These are phyloP conservation scores for Colossoma macropomum DNA, from an alignment of 2,113 vertebrate species.

Conservation along the genomic window DNA sequence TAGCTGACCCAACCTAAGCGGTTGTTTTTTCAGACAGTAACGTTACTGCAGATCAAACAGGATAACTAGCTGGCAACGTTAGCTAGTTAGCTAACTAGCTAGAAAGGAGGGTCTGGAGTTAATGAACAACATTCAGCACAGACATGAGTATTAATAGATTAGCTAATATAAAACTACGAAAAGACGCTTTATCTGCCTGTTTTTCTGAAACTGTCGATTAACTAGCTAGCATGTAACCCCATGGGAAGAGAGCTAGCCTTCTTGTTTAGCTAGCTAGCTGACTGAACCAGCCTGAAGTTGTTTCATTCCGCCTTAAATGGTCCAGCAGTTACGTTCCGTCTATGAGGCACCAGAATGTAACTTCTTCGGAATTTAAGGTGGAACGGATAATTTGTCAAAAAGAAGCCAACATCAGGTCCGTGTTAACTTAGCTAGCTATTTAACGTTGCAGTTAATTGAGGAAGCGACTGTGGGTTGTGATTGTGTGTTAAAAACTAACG, in stretches of 20 bases:
- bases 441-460: slow-evolving; percentile 31
- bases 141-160: neutral
- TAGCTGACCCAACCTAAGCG: neutral
- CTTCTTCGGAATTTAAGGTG: too few species aligned
- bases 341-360: too few species aligned
- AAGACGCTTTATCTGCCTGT: neutral
- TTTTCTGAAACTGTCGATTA: neutral
- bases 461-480: neutral
- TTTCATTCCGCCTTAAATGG: neutral
- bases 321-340: neutral
- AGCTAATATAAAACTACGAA: neutral
- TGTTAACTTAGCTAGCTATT: neutral
- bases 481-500: neutral
- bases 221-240: neutral
- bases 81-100: too few species aligned
- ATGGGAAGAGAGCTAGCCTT: neutral
- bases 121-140: neutral
- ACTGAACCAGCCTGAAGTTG: neutral
- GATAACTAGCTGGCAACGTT: neutral
- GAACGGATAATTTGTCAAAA: too few species aligned
- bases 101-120: neutral
- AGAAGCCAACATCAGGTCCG: too few species aligned
- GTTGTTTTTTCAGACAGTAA: neutral
- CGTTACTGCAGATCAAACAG: neutral
- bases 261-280: neutral